Evolutionary conservation across 64 coral and sea anemone species (phyloP), one percentile per base, ranked within the genome.

Genomic region (Montipora cactus): DNA sequence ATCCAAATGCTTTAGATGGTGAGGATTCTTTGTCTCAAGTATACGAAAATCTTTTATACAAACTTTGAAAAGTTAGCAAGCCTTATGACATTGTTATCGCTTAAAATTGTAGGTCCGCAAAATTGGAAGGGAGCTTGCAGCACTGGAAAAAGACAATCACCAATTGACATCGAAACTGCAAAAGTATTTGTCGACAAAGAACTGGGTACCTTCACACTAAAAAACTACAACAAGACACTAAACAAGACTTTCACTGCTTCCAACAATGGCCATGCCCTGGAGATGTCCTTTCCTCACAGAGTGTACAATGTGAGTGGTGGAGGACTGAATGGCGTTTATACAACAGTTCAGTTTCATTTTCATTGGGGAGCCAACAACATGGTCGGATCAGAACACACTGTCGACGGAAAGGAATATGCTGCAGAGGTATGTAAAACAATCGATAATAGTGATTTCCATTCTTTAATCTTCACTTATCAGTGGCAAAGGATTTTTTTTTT

Each of bases 321-420:
- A 79, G 92, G 84, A 20, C 21, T 93, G 3, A 4, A 12, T 1
- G 92, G 76, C 8, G 50, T 11, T 19, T 93, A 58, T 67, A 80
- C 44, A 4, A 87, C 84, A 10, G 52, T 55, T 0, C 84, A 87
- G 92, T 88, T 88, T 74, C 92, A 93, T 50, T 58, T 88, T 14
- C 92, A 93, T 51, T 93, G 83, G 75, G 92, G 92, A 13, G 15
- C 58, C 23, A 37, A 19, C 15, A 47, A 87, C 19, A 47, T 1
- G 0, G 59, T 88, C 4, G 92, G 92, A 50, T 93, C 92, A 1
- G 92, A 93, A 28, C 92, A 93, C 67, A 79, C 49, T 14, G 51
- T 93, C 4, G 47, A 93, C 16, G 75, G 64, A 18, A 74, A 68
- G 3, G 12, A 44, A 68, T 93, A 72, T 23, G 67, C 92, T 2